These are phyloP conservation scores for Cheumatopsyche charites DNA, from an alignment of 1,140 invertebrate species.

Conservation along the genomic window DNA sequence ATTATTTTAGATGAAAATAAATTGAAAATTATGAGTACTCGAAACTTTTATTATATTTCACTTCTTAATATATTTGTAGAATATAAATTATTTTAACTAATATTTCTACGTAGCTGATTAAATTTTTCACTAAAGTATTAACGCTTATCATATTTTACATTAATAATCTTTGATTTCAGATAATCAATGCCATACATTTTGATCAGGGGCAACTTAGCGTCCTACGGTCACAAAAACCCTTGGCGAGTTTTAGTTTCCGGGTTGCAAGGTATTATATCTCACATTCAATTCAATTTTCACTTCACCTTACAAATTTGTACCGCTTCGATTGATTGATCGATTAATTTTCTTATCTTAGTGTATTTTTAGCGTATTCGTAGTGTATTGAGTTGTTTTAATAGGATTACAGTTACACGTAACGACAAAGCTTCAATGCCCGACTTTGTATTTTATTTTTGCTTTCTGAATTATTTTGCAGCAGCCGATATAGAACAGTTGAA, in stretches of 20 bases:
- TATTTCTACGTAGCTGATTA: too few relatives aligned
- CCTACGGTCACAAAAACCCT: conserved; percentile 81
- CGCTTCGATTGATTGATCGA: not conserved
- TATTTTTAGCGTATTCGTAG: conserved; percentile 3
- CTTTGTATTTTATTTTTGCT: conserved; percentile 14
- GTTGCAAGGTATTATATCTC: conserved; percentile 68
- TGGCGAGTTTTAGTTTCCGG: conserved; percentile 84
- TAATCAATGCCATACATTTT: conserved; percentile 81
- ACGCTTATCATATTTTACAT: too few relatives aligned
- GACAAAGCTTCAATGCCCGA: not conserved
- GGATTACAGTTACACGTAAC: too few relatives aligned
- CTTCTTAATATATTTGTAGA: too few relatives aligned
- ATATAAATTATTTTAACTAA: too few relatives aligned
- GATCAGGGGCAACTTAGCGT: conserved; percentile 83
- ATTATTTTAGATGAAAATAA: too few relatives aligned
- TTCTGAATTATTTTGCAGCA: conserved; percentile 61
- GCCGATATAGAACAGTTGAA: conserved; percentile 79
- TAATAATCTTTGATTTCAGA: conserved; percentile 13
- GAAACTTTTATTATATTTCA: too few relatives aligned
- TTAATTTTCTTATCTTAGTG: not conserved
- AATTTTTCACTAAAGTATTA: too few relatives aligned
- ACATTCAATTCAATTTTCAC: not conserved
- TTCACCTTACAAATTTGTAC: too few relatives aligned
- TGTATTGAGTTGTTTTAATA: not conserved
- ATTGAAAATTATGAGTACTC: too few relatives aligned